phyloP scores from a whole-genome alignment of 2,888 invertebrate genomes.

The Dinocampus coccinellae region DNA sequence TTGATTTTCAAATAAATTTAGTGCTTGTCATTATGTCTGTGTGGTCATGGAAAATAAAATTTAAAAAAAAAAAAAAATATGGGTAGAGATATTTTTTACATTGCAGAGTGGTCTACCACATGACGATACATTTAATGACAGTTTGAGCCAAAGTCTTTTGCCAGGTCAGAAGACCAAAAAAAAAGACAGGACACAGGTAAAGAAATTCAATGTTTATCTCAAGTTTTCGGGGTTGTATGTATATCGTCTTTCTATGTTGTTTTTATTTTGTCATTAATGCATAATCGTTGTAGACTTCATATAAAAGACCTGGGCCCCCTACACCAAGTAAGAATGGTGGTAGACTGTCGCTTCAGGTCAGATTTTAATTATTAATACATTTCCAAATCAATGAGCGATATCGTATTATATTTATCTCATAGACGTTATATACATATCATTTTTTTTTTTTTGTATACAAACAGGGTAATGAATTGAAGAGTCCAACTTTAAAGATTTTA shows the following conservation, averaged over 20 bases:
- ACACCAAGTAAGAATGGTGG: conserved; percentile 89
- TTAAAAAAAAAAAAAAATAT: too few relatives aligned
- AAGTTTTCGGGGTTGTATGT: conserved; percentile 21
- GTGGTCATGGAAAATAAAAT: too few relatives aligned
- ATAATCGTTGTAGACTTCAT: conserved; percentile 74
- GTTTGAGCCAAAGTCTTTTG: conserved; percentile 65
- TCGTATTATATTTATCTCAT: too few relatives aligned
- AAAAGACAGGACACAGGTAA: conserved; percentile 63
- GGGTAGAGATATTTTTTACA: conserved; percentile 35
- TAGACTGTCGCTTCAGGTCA: conserved; percentile 79
- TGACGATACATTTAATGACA: conserved; percentile 65
- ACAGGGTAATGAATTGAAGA: conserved; percentile 59
- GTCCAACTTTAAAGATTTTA: conserved; percentile 57
- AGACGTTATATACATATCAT: conserved; percentile 10
- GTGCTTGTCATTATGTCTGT: neutral
- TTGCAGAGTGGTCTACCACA: conserved; percentile 57
- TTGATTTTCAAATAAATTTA: too few relatives aligned
- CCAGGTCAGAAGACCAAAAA: conserved; percentile 65
- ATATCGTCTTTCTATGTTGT: neutral
- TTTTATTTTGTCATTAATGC: conserved; percentile 19
- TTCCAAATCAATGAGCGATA: too few relatives aligned
- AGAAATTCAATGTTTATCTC: conserved; percentile 29
- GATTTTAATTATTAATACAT: conserved; percentile 44
- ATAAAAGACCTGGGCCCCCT: conserved; percentile 88
- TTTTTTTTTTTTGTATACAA: conserved; percentile 25